These are phyloP conservation scores for Acrocephalus scirpaceus DNA, from an alignment of 2,797 vertebrate species.

Conservation along the genomic window DNA sequence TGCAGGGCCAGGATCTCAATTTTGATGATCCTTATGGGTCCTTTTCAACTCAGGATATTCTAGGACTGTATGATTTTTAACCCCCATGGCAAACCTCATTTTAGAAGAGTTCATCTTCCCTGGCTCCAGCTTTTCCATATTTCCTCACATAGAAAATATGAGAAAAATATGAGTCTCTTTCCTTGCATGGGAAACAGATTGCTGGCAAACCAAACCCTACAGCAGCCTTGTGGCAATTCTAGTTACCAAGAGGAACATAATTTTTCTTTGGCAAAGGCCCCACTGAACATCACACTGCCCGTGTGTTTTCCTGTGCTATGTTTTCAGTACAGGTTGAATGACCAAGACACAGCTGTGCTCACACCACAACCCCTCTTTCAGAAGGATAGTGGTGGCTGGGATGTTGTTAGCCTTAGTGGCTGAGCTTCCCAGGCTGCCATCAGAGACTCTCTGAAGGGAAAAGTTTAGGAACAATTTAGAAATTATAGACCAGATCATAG, in stretches of 20 bases:
- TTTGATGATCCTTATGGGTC: not conserved
- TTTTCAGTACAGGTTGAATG: not conserved
- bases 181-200: not conserved
- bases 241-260: not conserved
- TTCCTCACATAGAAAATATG: not conserved
- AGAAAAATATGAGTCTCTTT: not conserved
- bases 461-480: conserved; percentile 65
- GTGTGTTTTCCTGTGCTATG: fast-evolving
- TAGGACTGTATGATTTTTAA: not conserved
- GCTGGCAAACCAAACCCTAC: not conserved
- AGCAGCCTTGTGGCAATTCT: not conserved
- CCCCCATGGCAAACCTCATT: not conserved
- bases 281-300: not conserved
- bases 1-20: not conserved
- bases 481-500: conserved; percentile 70
- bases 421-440: not conserved
- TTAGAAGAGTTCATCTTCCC: not conserved
- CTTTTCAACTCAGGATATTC: not conserved
- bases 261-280: not conserved
- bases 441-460: conserved; percentile 4
- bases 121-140: not conserved
- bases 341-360: not conserved
- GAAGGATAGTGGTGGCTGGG: not conserved
- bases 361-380: not conserved
- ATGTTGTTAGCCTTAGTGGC: not conserved